Percentiles rank a stretch among this genome's conserved stretches.
Conservation (phyloP, 2,113 vertebrate genomes). For the Silurus meridionalis region DNA sequence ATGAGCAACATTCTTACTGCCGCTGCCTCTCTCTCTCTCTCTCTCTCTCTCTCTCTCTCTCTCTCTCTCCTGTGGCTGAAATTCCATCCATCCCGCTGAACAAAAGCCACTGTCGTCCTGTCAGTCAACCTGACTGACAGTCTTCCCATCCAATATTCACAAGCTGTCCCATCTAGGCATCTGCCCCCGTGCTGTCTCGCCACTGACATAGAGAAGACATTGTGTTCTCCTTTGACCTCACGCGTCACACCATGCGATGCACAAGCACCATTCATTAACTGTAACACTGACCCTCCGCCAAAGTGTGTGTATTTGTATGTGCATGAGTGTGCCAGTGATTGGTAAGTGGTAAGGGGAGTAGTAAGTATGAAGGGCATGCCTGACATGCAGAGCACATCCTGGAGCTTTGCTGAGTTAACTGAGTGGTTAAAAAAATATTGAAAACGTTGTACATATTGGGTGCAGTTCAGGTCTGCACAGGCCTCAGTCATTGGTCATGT, state of each 20-base stretch:
- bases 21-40: neutral
- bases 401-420: neutral
- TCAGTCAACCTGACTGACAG: constrained; percentile 73
- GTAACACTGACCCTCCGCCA: neutral
- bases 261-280: constrained; percentile 8
- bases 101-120: constrained; percentile 70
- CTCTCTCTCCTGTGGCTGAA: constrained; percentile 63
- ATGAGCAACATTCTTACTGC: constrained; percentile 1
- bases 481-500: neutral
- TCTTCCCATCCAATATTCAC: constrained; percentile 80
- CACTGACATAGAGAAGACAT: constrained; percentile 48
- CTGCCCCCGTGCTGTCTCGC: constrained; percentile 63
- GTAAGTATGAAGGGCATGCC: constrained; percentile 1
- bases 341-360: neutral
- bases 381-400: neutral
- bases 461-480: neutral
- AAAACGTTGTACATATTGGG: neutral
- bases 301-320: neutral
- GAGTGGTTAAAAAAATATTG: neutral
- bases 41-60: constrained; percentile 2
- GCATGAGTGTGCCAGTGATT: neutral
- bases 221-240: constrained; percentile 36
- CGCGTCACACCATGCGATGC: constrained; percentile 21
- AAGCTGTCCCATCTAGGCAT: constrained; percentile 71
- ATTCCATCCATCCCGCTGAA: constrained; percentile 73